Percentiles rank a stretch among this genome's conserved stretches.
Conservation (phyloP, 1,140 invertebrate genomes). For the Nylanderia fulva region DNA sequence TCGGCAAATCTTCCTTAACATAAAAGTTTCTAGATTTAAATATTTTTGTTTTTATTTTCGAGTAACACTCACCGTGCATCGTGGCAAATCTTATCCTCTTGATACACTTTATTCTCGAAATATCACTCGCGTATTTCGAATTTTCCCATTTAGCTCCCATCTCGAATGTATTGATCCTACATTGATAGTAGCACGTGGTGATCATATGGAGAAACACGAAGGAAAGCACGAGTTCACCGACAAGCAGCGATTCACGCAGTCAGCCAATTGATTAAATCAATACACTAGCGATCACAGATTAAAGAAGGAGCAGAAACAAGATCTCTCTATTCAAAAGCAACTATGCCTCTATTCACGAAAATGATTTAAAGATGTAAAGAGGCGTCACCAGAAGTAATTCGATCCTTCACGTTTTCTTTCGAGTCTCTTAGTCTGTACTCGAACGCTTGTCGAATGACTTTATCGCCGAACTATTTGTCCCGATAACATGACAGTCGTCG, state of each 20-base stretch:
- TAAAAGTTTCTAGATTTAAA: background rate
- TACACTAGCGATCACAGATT: background rate
- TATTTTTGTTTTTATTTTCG: slow-evolving; percentile 6
- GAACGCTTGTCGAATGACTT: slow-evolving; percentile 62
- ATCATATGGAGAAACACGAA: slow-evolving; percentile 61
- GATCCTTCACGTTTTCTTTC: slow-evolving; percentile 6
- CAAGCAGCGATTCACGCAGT: background rate
- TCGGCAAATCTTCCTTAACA: background rate
- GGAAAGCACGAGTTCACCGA: slow-evolving; percentile 7
- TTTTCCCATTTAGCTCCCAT: slow-evolving; percentile 62
- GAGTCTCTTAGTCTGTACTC: slow-evolving; percentile 4
- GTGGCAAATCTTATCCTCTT: slow-evolving; percentile 35
- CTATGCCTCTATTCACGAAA: background rate
- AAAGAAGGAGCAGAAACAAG: background rate
- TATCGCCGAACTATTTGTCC: slow-evolving; percentile 72
- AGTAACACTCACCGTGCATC: slow-evolving; percentile 57
- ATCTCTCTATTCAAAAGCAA: background rate
- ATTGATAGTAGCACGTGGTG: too few relatives aligned
- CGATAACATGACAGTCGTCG: slow-evolving; percentile 74
- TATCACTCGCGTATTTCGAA: slow-evolving; percentile 8
- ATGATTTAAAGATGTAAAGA: background rate
- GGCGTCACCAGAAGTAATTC: background rate
- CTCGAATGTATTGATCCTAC: background rate
- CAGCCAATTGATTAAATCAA: slow-evolving; percentile 22
- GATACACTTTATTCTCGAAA: slow-evolving; percentile 17